Conservation (phyloP, 2,797 vertebrate species). For the Silurus lanzhouensis region DNA sequence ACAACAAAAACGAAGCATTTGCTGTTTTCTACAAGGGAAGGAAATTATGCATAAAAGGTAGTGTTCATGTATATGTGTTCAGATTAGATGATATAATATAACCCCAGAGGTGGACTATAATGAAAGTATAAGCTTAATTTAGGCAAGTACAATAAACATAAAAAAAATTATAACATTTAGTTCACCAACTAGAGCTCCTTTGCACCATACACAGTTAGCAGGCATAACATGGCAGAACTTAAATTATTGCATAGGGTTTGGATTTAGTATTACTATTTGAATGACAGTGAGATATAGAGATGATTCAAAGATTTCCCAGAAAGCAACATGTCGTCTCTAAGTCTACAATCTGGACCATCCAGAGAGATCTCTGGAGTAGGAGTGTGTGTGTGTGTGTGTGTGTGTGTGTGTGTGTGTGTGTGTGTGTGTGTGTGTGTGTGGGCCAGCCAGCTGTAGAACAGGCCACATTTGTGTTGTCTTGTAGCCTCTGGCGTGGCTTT, state of each 20-base stretch:
- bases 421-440: conserved; percentile 48
- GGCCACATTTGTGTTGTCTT: conserved; percentile 74
- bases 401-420: conserved; percentile 31
- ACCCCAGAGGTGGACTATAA: background rate
- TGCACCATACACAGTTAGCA: background rate
- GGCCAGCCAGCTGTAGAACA: conserved; percentile 66
- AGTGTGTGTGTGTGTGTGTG: background rate
- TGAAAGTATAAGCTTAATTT: background rate
- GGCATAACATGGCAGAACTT: background rate
- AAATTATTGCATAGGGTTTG: background rate
- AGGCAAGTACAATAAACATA: background rate
- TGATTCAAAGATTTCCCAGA: conserved; percentile 5
- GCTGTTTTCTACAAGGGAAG: conserved; percentile 10
- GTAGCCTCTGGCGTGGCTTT: conserved; percentile 69
- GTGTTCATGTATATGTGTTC: background rate
- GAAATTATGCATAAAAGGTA: background rate
- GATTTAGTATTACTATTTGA: conserved; percentile 11
- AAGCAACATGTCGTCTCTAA: conserved; percentile 32
- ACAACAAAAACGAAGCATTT: conserved; percentile 36
- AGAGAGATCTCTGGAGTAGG: conserved; percentile 32
- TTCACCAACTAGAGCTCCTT: background rate
- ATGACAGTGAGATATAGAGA: conserved; percentile 3
- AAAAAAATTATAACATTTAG: background rate
- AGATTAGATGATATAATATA: background rate
- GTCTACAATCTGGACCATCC: conserved; percentile 35